Base-by-base conservation (phyloP, 1,140 invertebrate genomes). In the Drosophila santomea region DNA sequence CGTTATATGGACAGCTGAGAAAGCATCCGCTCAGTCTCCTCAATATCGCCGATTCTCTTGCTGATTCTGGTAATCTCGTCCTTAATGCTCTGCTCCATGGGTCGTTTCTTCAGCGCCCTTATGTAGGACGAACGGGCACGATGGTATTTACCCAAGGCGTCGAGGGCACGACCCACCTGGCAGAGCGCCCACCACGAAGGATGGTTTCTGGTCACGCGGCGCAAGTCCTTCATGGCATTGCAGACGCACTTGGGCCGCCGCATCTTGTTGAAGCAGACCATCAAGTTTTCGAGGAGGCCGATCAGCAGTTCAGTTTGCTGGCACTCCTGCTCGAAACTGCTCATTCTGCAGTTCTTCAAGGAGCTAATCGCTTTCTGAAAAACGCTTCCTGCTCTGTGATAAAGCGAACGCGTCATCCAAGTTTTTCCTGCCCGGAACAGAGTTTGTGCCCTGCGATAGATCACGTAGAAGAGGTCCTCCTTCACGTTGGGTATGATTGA, bases 221-320 rank as follows among this genome's bases (percentile, higher is more conserved):
- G 92, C 1, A 94, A 63, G 60, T 94, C 93, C 75, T 95, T 94
- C 62, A 94, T 95, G 44, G 93, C 93, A n/a, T 74, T 93, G 68
- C 95, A 96, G 28, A 93, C 93, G 60, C 93, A 93, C 4, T 93
- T 86, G 0, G 95, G 94, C 62, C 93, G 93, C 39, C 94, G 93
- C 8, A 94, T 69, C 77, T 94, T 94, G 69, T 96, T 95, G 62
- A 94, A 95, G 82, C 95, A 96, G 44, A 96, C 91, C 52, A 95
- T 94, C 38, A 97, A 91, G 93, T 97, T 36, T 39, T 97, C 10
- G 15, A 95, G 95, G n/a, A 96, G 82, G 73, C 94, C 95, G 15
- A 94, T 91, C 6, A 96, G 84, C 43, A 95, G 75, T 63, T 93
- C 93, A 43, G 94, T 94, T 83, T 95, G 94, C 75, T 93, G 92